phyloP scores from a whole-genome alignment of 2,888 invertebrate species.

The Pedicia rivosa region DNA sequence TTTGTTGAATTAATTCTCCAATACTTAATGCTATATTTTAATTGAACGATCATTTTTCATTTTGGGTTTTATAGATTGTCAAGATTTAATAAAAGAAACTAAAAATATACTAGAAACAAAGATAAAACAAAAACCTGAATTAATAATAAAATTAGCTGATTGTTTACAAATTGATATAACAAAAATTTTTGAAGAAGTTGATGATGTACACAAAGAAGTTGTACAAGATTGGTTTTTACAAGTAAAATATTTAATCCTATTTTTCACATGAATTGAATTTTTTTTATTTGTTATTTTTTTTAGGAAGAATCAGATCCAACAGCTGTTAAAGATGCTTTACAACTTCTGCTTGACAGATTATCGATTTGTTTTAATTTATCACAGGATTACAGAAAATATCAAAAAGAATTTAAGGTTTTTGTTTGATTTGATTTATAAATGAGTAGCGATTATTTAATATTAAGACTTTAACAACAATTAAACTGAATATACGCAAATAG shows the following conservation, averaged over 20 bases:
- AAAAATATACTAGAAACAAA: constrained; percentile 54
- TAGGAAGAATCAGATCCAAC: constrained; percentile 56
- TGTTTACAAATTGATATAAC: constrained; percentile 66
- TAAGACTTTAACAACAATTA: too few relatives aligned
- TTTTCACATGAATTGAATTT: constrained; percentile 1
- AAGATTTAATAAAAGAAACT: constrained; percentile 30
- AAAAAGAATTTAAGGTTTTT: constrained; percentile 65
- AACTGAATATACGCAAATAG: too few relatives aligned
- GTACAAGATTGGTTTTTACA: constrained; percentile 25
- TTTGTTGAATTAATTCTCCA: too few relatives aligned
- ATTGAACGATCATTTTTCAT: too few relatives aligned
- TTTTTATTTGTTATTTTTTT: constrained; percentile 14
- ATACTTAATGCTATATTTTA: too few relatives aligned
- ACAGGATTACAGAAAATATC: constrained; percentile 60
- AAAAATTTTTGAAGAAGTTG: constrained; percentile 53
- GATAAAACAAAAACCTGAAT: constrained; percentile 47
- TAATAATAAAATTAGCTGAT: constrained; percentile 52
- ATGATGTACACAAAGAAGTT: constrained; percentile 53
- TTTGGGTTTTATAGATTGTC: constrained; percentile 16
- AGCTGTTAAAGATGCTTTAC: constrained; percentile 45
- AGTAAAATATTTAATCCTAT: constrained; percentile 15
- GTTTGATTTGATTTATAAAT: not conserved
- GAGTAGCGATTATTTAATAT: too few relatives aligned
- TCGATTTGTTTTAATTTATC: constrained; percentile 47
- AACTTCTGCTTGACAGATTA: constrained; percentile 45